Base-by-base conservation (phyloP, 2,888 invertebrate species). In the Acleris sparsana region DNA sequence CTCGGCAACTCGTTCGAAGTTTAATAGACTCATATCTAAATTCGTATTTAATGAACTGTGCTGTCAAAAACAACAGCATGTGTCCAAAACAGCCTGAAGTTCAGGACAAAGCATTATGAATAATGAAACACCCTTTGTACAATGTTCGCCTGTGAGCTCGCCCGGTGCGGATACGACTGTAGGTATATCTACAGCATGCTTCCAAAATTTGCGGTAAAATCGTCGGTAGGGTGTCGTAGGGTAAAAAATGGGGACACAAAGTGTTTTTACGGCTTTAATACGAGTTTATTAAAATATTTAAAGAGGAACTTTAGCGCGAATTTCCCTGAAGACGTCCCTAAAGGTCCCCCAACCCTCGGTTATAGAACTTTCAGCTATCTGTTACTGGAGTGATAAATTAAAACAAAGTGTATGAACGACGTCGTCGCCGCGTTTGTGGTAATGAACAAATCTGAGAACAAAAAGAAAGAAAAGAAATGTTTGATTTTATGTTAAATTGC, bases 231-330 rank as follows among this genome's bases (percentile, higher is more conserved):
- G 86, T 82, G 85, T 79, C 80, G 77, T 76, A 61, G 60, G 56
- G 75, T 79, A 86, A 89, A 89, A 88, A 90, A 89, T 84, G 86
- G 79, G 77, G 77, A 80, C 78, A 80, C 85, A 89, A 92, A 92
- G 88, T 90, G 91, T 91, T 92, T 92, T 91, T 91, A 90, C 90
- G 87, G 84, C 87, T 88, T 84, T 89, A 89, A 91, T 90, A 89
- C 88, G 84, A 85, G 88, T 92, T 92, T 90, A 92, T 92, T 92
- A 90, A 90, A 92, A 91, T 92, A 92, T 92, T 92, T 90, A 92
- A 92, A 85, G 87, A 84, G 82, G 73, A 90, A 91, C 87, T 92
- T 92, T 88, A 80, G 80, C 79, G 83, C 72, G 80, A 88, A 92
- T 92, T 92, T 92, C 92, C 92, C 92, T 74, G 83, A 90, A 91